Base-by-base conservation (phyloP, 1,140 invertebrate species). In the Bombus waltoni region DNA sequence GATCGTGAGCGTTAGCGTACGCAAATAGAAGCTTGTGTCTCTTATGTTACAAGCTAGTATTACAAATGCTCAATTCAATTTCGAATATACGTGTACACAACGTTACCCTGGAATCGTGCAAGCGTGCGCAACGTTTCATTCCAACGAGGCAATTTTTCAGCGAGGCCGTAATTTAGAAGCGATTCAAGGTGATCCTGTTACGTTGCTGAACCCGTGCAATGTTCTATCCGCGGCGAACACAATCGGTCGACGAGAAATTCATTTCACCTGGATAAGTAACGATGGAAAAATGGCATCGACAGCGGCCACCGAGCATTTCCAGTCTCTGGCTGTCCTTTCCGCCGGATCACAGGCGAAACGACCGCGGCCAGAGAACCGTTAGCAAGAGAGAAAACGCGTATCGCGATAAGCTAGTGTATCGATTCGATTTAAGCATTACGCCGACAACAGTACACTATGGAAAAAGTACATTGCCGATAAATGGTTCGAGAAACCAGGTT, bases 351-450 rank as follows among this genome's bases (percentile, higher is more conserved):
- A n/a, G 38, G 40, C 32, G 3, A 44, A 66, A 44, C 47, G 22
- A 15, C 10, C 18, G 40, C 76, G 40, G 1, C 15, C 10, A 13
- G 3, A 42, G 65, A 28, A 66, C 81, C 72, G 59, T 83, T 83
- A 83, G 28, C n/a, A 32, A 22, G 42, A 32, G n/a, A 76, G 42
- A 35, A 77, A 77, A 77, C 28, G 32, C 32, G 42, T 32, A 40
- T 18, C 32, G 22, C 13, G 81, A 83, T 83, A 83, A 83, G 42
- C 57, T 42, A 22, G 22, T 4, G 53, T 76, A 75, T 66, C 57
- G 42, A 66, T 75, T 78, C 40, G 44, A 44, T 79, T 72, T 72
- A 66, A 11, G 25, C 38, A 59, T 59, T 77, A 83, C 28, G 53
- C 6, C 42, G 8, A 3, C 44, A 32, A 44, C 28, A 59, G 8